Percentiles rank a stretch among this genome's conserved stretches.
Evolutionary conservation across 64 coral and sea anemone species (phyloP).

Genomic region (Pocillopora damicornis): DNA sequence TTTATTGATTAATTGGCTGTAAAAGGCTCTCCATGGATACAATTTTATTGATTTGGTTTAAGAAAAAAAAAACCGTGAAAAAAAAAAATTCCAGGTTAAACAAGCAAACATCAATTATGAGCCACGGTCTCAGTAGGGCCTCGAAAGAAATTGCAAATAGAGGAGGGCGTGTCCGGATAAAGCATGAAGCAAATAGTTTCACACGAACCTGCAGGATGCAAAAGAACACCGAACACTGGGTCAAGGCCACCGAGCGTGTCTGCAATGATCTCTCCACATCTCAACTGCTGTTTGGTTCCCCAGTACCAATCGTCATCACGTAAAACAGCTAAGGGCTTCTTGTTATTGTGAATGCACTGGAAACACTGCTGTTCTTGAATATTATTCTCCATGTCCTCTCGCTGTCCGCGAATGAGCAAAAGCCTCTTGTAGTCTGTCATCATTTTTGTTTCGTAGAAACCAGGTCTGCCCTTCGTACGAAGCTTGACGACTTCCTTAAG

Average conservation of each 20-base stretch:
- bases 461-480: slow-evolving; percentile 73
- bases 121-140: too few species aligned
- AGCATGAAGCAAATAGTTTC: background rate
- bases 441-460: slow-evolving; percentile 82
- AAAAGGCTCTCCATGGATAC: too few species aligned
- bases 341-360: slow-evolving; percentile 60
- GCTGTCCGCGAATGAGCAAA: slow-evolving; percentile 58
- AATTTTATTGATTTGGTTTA: too few species aligned
- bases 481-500: slow-evolving; percentile 71
- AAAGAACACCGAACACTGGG: slow-evolving; percentile 62
- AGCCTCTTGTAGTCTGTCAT: slow-evolving; percentile 81
- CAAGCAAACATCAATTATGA: too few species aligned
- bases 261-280: slow-evolving; percentile 74
- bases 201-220: slow-evolving; percentile 68
- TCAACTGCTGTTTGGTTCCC: slow-evolving; percentile 76
- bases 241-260: slow-evolving; percentile 72
- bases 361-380: slow-evolving; percentile 85
- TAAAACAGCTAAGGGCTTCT: slow-evolving; percentile 25
- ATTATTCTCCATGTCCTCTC: slow-evolving; percentile 68
- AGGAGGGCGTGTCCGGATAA: background rate
- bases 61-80: background rate
- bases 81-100: too few species aligned
- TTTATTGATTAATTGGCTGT: too few species aligned
- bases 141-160: too few species aligned
- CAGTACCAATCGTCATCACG: slow-evolving; percentile 73